A percentile compares a stretch with the other conserved stretches of the same genome.
Conservation (phyloP, 2,113 vertebrate species). For the Platichthys stellatus region DNA sequence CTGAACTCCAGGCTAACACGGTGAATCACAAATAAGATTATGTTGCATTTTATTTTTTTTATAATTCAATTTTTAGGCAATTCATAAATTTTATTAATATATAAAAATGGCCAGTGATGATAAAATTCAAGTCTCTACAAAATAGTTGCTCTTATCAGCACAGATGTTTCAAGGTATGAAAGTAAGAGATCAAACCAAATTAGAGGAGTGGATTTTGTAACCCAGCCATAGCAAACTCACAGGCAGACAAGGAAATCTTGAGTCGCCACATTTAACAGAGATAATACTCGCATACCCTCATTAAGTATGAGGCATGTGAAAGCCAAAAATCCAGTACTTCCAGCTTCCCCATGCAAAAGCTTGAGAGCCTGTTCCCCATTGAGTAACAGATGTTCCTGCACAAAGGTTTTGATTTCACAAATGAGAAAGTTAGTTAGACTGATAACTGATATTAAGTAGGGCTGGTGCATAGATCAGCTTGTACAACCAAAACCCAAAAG, state of each 20-base stretch:
- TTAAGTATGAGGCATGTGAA: not conserved
- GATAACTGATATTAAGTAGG: too few relatives aligned
- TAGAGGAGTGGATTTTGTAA: conserved; percentile 66
- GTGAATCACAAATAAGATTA: not conserved
- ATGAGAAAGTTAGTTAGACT: not conserved
- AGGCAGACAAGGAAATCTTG: not conserved
- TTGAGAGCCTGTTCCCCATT: not conserved
- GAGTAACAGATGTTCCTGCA: not conserved
- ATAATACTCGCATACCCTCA: not conserved
- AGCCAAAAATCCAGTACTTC: not conserved
- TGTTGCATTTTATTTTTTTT: not conserved
- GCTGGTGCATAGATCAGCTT: not conserved
- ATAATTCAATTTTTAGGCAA: not conserved
- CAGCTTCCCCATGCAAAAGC: not conserved
- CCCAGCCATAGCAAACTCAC: conserved; percentile 92
- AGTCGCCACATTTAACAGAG: not conserved
- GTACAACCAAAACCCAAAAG: not conserved
- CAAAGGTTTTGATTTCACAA: not conserved
- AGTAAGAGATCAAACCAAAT: conserved; percentile 12
- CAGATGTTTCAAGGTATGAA: conserved; percentile 73
- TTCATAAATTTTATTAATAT: not conserved
- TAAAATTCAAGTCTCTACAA: too few relatives aligned
- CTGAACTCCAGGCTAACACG: too few relatives aligned
- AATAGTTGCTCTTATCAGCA: not conserved
- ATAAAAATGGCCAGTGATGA: not conserved